Base-by-base conservation (phyloP, 2,797 vertebrate genomes). In the Galagoides demidoff region DNA sequence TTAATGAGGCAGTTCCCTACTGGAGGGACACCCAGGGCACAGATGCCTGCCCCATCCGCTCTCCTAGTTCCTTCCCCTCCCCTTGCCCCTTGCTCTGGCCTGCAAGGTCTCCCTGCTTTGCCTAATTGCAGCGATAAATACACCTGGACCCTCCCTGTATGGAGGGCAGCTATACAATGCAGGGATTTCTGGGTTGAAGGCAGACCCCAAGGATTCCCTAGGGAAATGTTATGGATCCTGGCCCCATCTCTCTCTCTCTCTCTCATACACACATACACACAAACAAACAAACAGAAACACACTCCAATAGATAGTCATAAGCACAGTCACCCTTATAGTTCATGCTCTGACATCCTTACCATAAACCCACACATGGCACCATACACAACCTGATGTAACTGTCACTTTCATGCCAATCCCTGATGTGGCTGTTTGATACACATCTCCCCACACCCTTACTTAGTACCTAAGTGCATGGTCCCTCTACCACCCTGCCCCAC, bases 251-350 rank as follows among this genome's bases (percentile, higher is more conserved):
- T 29, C 63, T 66, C 63, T 66, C 29, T 55, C 3, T 55, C 52
- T 63, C 23, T 12, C 57, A 22, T 7, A 20, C 13, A 9, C 29
- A 19, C 57, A 3, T 1, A 9, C 1, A 12, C 1, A 2, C 17
- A 57, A 9, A 14, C 49, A 6, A 8, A 22, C 7, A 61, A 52
- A 34, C 39, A n/a, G 52, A 29, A 27, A 23, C 29, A 23, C 1
- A 4, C 20, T 11, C 49, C 12, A 39, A 27, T 9, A 34, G 23
- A 27, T 10, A 2, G 2, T 22, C 27, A 20, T 31, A 37, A 8
- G 63, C 39, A 73, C 57, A 66, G 78, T 61, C 37, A 64, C 34
- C 8, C 34, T 76, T 12, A 34, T 1, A n/a, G 37, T 45, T 43
- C 16, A 3, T 23, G 27, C 39, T n/a, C 34, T 84, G 76, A 45